Evolutionary conservation across 2,888 invertebrate species (phyloP), one percentile per base, ranked within the genome.

Genomic region (Nemurella pictetii): DNA sequence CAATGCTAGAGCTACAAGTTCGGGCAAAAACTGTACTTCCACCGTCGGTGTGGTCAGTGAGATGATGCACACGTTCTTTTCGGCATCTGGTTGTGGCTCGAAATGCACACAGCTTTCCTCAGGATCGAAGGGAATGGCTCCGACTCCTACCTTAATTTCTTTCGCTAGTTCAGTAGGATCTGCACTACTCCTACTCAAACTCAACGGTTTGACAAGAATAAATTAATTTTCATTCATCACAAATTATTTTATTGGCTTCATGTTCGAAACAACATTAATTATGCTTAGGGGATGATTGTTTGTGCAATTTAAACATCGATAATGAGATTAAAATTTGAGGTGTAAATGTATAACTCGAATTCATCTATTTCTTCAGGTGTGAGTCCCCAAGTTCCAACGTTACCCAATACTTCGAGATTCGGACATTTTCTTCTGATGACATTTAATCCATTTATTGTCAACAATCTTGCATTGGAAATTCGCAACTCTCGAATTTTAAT

Each of bases 341-440:
- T 93, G 28, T 93, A 92, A 35, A 94, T 92, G 86, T 94, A 91
- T 20, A 93, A 93, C 86, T 94, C 91, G 89, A 95, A 92, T 73
- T 94, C 90, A 89, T 94, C 93, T 89, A 95, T 91, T 87, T 95
- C 95, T 87, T 94, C 94, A 0, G 93, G 93, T 0, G 93, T 93
- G 86, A 94, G 91, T 86, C 93, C 91, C 95, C 95, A 95, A 0
- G 94, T 94, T 80, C 92, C 94, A 26, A 95, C 89, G 89, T 94
- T 93, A 0, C 95, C 95, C 15, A 95, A 90, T 87, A 93, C 94
- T 87, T 93, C 92, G 9, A 94, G 90, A 77, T 91, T 93, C 3
- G 93, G 93, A 86, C 92, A 91, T 84, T 92, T 92, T 82, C 93
- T 93, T 89, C 95, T 92, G 29, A 95, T 26, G 2, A 35, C 32